Conservation (phyloP, 2,113 vertebrate species). For the Microcebus murinus region DNA sequence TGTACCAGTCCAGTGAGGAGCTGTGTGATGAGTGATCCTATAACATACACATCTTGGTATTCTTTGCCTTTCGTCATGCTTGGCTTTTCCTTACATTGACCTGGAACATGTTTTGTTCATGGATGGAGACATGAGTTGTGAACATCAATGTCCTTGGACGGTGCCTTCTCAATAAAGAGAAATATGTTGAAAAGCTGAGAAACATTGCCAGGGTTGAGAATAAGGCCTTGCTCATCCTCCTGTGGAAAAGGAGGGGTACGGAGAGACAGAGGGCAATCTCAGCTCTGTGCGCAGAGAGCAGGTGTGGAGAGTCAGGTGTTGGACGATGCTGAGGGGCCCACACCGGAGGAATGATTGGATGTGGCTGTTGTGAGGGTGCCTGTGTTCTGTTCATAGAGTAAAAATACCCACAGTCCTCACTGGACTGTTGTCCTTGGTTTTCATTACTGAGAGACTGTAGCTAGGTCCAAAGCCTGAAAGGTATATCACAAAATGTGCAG, state of each 20-base stretch:
- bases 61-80: too few species aligned
- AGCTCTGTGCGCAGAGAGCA: neutral
- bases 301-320: too few species aligned
- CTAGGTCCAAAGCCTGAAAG: neutral
- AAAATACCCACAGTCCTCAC: neutral
- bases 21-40: neutral
- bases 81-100: neutral
- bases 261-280: neutral
- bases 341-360: fast-evolving
- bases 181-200: neutral
- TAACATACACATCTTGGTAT: too few species aligned
- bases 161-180: neutral
- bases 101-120: neutral
- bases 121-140: too few species aligned
- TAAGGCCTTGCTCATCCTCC: too few species aligned
- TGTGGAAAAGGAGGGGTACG: fast-evolving
- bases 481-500: fast-evolving
- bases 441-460: neutral
- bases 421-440: neutral
- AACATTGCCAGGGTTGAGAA: fast-evolving
- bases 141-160: too few species aligned
- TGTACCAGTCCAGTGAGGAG: fast-evolving
- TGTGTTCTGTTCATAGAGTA: neutral
- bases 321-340: neutral
- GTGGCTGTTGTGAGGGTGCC: fast-evolving